Conservation (phyloP, 2,888 invertebrate genomes). For the Cantharis flavilabris region DNA sequence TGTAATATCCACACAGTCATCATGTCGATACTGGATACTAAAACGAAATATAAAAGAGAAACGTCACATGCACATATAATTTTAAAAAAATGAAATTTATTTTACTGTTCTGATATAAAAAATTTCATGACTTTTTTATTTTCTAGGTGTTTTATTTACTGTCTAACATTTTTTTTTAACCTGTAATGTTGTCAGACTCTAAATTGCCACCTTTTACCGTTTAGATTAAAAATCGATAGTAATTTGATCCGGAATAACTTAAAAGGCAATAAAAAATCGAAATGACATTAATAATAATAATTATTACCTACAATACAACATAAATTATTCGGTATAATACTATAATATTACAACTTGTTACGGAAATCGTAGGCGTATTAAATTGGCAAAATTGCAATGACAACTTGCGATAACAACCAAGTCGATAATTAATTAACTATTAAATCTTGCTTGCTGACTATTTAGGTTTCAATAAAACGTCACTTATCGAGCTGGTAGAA, state of each 20-base stretch:
- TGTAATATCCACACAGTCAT: background rate
- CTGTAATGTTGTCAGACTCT: too few species aligned
- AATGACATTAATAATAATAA: background rate
- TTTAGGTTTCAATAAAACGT: background rate
- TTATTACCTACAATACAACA: background rate
- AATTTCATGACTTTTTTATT: background rate
- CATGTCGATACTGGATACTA: background rate
- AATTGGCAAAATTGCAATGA: background rate
- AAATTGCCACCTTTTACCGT: background rate
- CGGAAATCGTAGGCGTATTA: background rate
- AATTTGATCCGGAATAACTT: background rate
- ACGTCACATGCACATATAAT: background rate
- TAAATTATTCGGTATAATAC: background rate
- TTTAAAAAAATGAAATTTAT: background rate
- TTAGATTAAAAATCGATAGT: background rate
- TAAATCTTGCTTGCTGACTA: background rate
- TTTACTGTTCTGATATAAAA: background rate
- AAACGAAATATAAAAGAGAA: background rate
- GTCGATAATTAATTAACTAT: background rate
- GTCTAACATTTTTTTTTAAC: too few species aligned
- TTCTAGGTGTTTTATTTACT: background rate
- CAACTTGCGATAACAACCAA: background rate
- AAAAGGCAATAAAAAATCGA: background rate
- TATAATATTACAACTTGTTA: background rate
- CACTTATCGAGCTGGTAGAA: background rate